Evolutionary conservation across 2,113 vertebrate genomes (phyloP), one percentile per base, ranked within the genome.

Genomic region (Mola mola): DNA sequence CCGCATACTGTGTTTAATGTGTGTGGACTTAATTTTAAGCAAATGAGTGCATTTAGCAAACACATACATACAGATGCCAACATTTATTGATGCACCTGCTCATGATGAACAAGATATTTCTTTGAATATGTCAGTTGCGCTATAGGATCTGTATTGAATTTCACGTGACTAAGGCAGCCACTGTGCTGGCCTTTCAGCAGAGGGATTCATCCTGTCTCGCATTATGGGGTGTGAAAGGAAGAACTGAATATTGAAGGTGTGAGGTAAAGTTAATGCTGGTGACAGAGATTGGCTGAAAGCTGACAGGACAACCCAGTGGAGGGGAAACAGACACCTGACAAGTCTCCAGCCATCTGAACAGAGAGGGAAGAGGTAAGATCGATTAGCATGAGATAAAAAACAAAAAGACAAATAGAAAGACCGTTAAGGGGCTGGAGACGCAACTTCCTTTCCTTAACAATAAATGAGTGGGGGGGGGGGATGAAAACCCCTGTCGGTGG

Each of bases 221-320:
- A 79, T 69, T 77, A 75, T 22, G 22, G 60, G 40, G 63, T 74
- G 76, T 78, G 79, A 82, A 87, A 59, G 74, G 70, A 78, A 50
- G 47, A 79, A 66, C 88, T 80, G 71, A 80, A 88, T 90, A 88
- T 80, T 84, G 89, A 87, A 82, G 48, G 78, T 36, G 66, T 78
- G 66, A 78, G 62, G 58, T 75, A 65, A 72, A 71, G 81, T 85
- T 73, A 82, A 79, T 73, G 74, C 59, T 33, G 26, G 46, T 79
- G 87, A 87, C 70, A 63, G 83, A 88, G 76, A 77, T 59, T 58
- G 64, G 84, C 67, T 75, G 77, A 82, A 72, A 78, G 82, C 84
- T 86, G 81, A 88, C 87, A 87, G 85, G 89, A 90, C 89, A 89
- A 70, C 51, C 85, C 86, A 89, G 48, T 87, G 86, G 76, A 89